These are phyloP conservation scores for Synaphobranchus kaupii DNA, from an alignment of 2,797 vertebrate species.

Conservation along the genomic window DNA sequence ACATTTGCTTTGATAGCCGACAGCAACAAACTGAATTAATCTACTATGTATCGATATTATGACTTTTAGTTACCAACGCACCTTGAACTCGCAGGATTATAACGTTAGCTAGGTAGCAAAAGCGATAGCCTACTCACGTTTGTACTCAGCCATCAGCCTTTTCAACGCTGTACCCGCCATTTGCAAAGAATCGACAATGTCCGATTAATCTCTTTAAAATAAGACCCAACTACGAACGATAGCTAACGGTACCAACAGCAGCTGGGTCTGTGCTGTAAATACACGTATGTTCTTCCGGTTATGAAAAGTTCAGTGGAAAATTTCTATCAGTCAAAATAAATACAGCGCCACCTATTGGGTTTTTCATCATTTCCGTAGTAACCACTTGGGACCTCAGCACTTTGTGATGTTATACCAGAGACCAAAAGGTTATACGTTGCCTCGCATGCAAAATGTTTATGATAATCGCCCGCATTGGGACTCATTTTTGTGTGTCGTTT, in stretches of 20 bases:
- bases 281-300: slow-evolving; percentile 6
- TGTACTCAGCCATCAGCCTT: slow-evolving; percentile 79
- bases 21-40: neutral
- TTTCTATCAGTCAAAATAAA: neutral
- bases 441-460: too few species aligned
- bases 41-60: neutral
- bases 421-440: too few species aligned
- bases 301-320: neutral
- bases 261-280: neutral
- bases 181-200: neutral
- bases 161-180: slow-evolving; percentile 79
- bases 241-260: neutral
- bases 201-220: neutral
- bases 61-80: neutral
- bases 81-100: neutral
- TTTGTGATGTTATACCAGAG: too few species aligned
- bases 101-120: neutral
- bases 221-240: neutral
- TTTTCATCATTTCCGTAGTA: neutral
- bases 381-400: too few species aligned
- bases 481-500: too few species aligned
- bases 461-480: too few species aligned
- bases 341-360: slow-evolving; percentile 16
- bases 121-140: slow-evolving; percentile 64
- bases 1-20: neutral